Evolutionary conservation across 2,797 vertebrate species (phyloP), one percentile per base, ranked within the genome.

Genomic region (Mareca penelope): DNA sequence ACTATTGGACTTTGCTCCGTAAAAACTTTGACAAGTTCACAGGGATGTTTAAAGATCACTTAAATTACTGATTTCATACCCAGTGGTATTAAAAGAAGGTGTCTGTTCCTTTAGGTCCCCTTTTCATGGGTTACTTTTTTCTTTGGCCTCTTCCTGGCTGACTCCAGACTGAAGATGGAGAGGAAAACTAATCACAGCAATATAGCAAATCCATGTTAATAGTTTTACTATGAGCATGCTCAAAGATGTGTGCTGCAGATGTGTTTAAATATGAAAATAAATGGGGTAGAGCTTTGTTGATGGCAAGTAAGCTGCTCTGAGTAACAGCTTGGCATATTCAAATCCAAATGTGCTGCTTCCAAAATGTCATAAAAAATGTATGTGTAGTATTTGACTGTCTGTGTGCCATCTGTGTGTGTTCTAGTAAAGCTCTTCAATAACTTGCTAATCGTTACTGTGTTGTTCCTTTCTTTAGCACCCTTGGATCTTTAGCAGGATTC

Each of bases 151-250:
- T 56, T 29, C 14, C 53, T 77, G 63, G 14, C 24, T 87, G 40
- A 65, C 64, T 86, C 39, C 39, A 73, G 39, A 24, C 37, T 35
- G 5, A 13, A 59, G 50, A 78, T 31, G 57, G 71, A 88, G 70
- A 64, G 56, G 59, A 68, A 77, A 46, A 90, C 39, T 18, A 21
- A 93, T 95, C 96, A 96, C 96, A 97, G 96, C 96, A 93, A 61
- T 59, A 26, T 85, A 79, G 87, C 71, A 88, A 80, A 96, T 97
- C 97, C 98, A 98, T 98, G 98, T 98, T 98, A 97, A 98, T 97
- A 97, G 97, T 97, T 98, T 98, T 98, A 96, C 96, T 96, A 89
- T 35, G 6, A 77, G 40, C 53, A 19, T 76, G 29, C 56, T 94
- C 55, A 39, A 84, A 95, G 59, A 7, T 42, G 75, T 10, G 56